Conservation (phyloP, 2,113 vertebrate genomes). For the Heliornis fulica region DNA sequence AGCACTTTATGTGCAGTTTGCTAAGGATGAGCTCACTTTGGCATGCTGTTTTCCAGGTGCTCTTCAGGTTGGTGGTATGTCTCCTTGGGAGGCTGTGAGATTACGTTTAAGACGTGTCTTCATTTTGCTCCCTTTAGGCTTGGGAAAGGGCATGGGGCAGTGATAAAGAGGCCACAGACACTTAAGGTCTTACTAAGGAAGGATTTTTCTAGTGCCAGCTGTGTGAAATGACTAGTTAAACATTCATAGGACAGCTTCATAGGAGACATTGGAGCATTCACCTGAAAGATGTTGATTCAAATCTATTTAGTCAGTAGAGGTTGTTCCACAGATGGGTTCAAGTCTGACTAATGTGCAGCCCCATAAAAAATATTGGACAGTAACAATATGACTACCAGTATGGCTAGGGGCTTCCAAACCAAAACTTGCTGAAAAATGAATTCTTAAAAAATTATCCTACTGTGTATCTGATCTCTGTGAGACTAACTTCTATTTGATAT, state of each 20-base stretch:
- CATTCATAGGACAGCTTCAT: neutral
- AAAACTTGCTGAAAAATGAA: neutral
- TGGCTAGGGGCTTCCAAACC: neutral
- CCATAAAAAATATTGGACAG: neutral
- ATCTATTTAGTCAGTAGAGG: neutral
- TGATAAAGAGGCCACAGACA: neutral
- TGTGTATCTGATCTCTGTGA: neutral
- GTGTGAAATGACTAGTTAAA: slow-evolving; percentile 1
- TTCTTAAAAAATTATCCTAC: neutral
- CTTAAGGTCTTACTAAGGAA: neutral
- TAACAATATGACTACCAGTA: neutral
- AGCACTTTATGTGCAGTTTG: neutral
- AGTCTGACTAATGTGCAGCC: neutral
- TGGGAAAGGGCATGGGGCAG: neutral
- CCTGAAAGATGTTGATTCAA: neutral
- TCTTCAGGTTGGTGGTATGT: neutral
- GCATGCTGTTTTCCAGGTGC: neutral
- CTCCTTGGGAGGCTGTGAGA: neutral
- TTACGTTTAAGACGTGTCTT: neutral
- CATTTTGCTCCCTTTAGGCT: neutral
- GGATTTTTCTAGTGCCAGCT: neutral
- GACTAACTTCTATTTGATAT: neutral
- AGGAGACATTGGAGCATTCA: neutral
- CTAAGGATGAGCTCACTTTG: neutral
- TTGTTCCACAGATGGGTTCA: neutral